Evolutionary conservation across 2,888 invertebrate genomes (phyloP), one percentile per base, ranked within the genome.

Genomic region (Agrochola litura): DNA sequence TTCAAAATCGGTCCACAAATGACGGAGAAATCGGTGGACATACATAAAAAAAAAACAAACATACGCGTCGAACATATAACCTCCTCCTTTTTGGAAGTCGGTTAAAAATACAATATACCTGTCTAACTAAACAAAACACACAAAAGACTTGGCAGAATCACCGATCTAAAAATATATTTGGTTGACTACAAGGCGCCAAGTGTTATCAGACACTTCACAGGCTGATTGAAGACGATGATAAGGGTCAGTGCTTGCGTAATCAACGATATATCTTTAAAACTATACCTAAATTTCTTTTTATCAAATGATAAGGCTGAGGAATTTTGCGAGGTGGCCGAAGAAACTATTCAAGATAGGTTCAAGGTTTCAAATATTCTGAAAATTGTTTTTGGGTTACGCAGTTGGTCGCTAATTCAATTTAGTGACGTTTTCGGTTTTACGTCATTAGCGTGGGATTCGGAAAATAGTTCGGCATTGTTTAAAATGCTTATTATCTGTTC

Each of bases 181-280:
- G 65, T 77, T 74, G 73, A 68, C 70, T 78, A 78, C 71, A 81
- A 68, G 75, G 86, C 87, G 89, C 87, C 83, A 85, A 83, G 25
- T 69, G 43, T 73, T 87, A 87, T 85, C 87, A 41, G 46, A 82
- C 25, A 76, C 41, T 58, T 66, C 61, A 66, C 56, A 12, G 25
- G 1, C 2, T 83, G 83, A 83, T 83, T 67, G 73, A 82, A 70
- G 60, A 72, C 61, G 0, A 2, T 25, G 83, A 83, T 83, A 72
- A 83, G 61, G 25, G 30, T 19, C 60, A 78, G 3, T 5, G n/a
- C 22, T 86, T 74, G 73, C 84, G 71, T 74, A 83, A 86, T 66
- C 60, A 65, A n/a, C n/a, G 12, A 73, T 25, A 46, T 64, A 60
- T 52, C 22, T 64, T 54, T 25, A 46, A 69, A 83, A 66, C 67